A percentile compares a stretch with the other conserved stretches of the same genome.
These are phyloP conservation scores for Tor tambroides DNA, from an alignment of 2,113 vertebrate species.

Conservation along the genomic window DNA sequence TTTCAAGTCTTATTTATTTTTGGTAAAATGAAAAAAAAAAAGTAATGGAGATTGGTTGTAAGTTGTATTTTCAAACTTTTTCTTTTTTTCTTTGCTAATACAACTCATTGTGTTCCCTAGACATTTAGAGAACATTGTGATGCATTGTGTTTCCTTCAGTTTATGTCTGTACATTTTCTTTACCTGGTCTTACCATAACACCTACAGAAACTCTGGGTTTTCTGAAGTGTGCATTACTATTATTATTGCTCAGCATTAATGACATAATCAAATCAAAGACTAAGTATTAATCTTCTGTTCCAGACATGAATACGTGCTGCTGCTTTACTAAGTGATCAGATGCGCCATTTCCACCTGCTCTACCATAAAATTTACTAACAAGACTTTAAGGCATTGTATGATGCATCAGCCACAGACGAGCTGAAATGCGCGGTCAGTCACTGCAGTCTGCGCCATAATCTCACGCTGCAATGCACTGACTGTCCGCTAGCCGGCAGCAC, in stretches of 20 bases:
- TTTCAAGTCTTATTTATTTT: too few species aligned
- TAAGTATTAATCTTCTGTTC: background rate
- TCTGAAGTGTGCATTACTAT: background rate
- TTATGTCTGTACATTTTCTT: background rate
- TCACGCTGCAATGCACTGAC: background rate
- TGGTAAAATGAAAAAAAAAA: too few species aligned
- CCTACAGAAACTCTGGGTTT: too few species aligned
- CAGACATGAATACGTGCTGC: background rate
- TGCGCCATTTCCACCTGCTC: background rate
- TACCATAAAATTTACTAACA: background rate
- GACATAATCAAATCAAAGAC: background rate
- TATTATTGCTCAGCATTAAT: background rate
- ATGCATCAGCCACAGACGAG: background rate
- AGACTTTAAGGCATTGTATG: background rate
- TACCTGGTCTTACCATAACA: background rate
- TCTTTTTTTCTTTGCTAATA: background rate
- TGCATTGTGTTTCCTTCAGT: too few species aligned
- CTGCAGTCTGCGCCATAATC: background rate
- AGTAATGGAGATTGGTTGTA: too few species aligned
- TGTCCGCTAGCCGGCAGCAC: constrained; percentile 43
- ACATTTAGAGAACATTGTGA: too few species aligned
- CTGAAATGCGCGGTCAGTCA: background rate
- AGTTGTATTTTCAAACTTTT: background rate
- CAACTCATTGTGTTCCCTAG: background rate
- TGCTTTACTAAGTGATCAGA: background rate